Evolutionary conservation across 2,113 vertebrate genomes (phyloP), one percentile per base, ranked within the genome.

Genomic region (Myocastor coypus): DNA sequence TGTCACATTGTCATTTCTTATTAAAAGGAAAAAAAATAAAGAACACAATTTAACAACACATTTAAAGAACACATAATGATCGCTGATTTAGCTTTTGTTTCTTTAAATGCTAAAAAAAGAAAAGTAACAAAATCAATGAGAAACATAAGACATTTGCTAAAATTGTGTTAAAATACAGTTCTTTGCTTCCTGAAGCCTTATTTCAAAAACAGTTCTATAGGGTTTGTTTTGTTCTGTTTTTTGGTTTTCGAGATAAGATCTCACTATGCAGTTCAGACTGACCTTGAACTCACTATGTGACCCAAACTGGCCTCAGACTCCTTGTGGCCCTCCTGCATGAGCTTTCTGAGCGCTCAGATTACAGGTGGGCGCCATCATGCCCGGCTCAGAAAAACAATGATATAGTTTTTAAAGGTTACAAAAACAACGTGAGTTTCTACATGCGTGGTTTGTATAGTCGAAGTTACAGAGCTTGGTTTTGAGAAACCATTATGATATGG

Each of bases 391-490:
- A 77, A 50, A 84, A 63, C 40, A 82, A 22, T 85, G 24, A 28
- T 80, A 26, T 37, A 30, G 75, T 91, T 69, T 92, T 66, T 34
- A 89, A 87, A 46, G 3, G 55, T 87, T 71, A 66, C 20, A 87
- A 78, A 94, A 94, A 64, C 80, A 0, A 57, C 50, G 61, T 84
- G 30, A 68, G 30, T 93, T 91, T 7, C 83, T 57, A 73, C 19
- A 28, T 40, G 46, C 34, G 59, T 68, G 52, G 12, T 57, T 85
- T 95, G 20, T 68, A 69, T 89, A 52, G 88, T 50, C 19, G 68
- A 89, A 82, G 24, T 81, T 84, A 37, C 32, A 73, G 13, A 92
- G 52, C 17, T 78, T 87, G 32, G 89, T 97, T 93, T 81, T 77
- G 50, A 94, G 77, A 69, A 87, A 94, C n/a, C 37, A 89, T 46